A percentile compares a stretch with the other conserved stretches of the same genome.
phyloP scores from a whole-genome alignment of 2,113 vertebrate genomes.

The Chaetodon trifascialis region DNA sequence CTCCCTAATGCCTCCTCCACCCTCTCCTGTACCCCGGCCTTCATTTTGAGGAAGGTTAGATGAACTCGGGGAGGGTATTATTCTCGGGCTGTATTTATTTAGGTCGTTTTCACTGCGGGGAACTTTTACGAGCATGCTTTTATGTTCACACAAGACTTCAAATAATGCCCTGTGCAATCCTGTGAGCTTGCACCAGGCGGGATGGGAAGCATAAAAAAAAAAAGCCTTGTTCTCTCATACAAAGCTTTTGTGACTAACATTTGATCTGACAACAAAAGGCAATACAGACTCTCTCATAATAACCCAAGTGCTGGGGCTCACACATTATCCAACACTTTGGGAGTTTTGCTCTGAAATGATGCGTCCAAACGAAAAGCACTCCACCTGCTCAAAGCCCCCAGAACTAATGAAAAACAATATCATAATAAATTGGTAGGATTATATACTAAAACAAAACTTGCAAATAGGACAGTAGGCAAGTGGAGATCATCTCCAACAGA shows the following conservation, averaged over 20 bases:
- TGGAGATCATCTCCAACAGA: neutral
- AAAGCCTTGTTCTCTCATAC: slow-evolving; percentile 45
- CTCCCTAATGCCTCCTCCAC: slow-evolving; percentile 38
- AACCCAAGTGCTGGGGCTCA: slow-evolving; percentile 17
- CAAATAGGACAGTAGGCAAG: neutral
- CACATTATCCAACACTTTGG: neutral
- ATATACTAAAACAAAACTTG: no score
- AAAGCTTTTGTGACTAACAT: slow-evolving; percentile 49
- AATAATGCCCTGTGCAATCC: slow-evolving; percentile 50
- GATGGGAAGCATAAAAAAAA: neutral
- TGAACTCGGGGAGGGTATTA: slow-evolving; percentile 34
- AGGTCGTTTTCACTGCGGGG: slow-evolving; percentile 58
- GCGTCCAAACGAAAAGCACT: neutral
- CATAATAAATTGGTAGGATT: neutral
- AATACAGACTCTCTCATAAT: slow-evolving; percentile 17
- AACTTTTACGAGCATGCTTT: slow-evolving; percentile 66
- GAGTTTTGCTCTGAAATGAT: neutral
- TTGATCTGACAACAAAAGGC: slow-evolving; percentile 58
- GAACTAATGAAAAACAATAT: neutral
- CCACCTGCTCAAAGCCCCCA: neutral
- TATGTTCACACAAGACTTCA: slow-evolving; percentile 60
- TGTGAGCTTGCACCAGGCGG: slow-evolving; percentile 26
- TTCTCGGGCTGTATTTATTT: slow-evolving; percentile 62
- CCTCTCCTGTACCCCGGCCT: slow-evolving; percentile 10
- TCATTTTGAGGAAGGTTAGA: slow-evolving; percentile 24